These are phyloP conservation scores for Edolisoma coerulescens DNA, from an alignment of 2,113 vertebrate species.

Conservation along the genomic window DNA sequence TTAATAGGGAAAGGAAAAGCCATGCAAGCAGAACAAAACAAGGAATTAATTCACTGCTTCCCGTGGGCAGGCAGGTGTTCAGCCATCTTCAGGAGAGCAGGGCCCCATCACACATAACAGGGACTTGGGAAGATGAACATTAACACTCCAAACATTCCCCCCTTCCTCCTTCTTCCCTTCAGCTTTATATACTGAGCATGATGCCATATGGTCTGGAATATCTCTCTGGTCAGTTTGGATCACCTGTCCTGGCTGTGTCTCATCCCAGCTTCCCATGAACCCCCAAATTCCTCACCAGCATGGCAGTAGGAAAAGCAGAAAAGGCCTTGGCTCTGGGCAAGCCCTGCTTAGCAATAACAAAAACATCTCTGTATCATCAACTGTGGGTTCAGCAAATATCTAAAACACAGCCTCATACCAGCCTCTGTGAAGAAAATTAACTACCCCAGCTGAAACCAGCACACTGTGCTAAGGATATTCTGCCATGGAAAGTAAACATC, in stretches of 20 bases:
- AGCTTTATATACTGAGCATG: background rate
- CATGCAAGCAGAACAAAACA: background rate
- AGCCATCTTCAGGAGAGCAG: background rate
- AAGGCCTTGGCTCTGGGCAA: background rate
- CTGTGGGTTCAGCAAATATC: background rate
- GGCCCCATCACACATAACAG: background rate
- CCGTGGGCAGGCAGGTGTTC: background rate
- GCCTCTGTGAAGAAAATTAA: background rate
- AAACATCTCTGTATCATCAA: background rate
- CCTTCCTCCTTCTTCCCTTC: background rate
- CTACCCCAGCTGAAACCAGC: background rate
- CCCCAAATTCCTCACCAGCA: rapidly evolving
- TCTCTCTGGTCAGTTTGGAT: background rate
- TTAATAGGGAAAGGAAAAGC: background rate
- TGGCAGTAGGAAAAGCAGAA: background rate
- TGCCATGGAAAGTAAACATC: background rate
- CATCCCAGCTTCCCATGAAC: rapidly evolving
- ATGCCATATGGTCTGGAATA: background rate
- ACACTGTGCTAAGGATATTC: background rate
- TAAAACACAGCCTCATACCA: background rate
- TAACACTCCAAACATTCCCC: rapidly evolving
- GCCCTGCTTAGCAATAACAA: background rate
- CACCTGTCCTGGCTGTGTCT: background rate
- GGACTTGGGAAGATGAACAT: background rate
- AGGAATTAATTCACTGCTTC: background rate